These are phyloP conservation scores for Strigamia maritima DNA, from an alignment of 2,888 invertebrate species.

Conservation along the genomic window DNA sequence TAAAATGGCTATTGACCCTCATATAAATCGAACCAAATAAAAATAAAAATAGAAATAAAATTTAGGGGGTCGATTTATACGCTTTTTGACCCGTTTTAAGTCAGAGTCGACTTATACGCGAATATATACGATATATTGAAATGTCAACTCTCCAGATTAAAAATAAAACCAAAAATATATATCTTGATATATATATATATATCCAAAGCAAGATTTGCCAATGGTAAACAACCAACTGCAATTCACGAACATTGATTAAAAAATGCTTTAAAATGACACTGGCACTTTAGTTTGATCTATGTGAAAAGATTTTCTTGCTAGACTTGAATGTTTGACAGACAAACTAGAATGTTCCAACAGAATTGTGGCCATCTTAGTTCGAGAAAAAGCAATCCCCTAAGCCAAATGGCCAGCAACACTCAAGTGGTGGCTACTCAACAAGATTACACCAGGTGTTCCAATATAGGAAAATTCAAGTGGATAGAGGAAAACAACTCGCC, in stretches of 20 bases:
- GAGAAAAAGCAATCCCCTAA: slow-evolving; percentile 19
- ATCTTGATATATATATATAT: neutral
- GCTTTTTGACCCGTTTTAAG: too few species aligned
- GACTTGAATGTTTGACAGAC: slow-evolving; percentile 21
- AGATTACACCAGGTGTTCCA: slow-evolving; percentile 31
- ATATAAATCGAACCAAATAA: too few species aligned
- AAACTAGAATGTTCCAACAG: neutral
- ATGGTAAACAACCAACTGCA: neutral
- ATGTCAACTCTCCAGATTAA: neutral
- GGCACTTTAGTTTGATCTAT: neutral
- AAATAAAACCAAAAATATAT: neutral
- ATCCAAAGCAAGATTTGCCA: neutral
- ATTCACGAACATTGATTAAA: neutral
- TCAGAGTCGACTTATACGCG: too few species aligned
- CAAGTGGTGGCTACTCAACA: slow-evolving; percentile 32
- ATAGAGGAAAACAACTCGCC: neutral
- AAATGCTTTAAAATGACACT: neutral
- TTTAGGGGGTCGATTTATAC: too few species aligned
- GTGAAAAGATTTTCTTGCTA: neutral
- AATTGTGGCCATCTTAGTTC: slow-evolving; percentile 16
- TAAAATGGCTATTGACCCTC: too few species aligned
- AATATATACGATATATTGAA: too few species aligned
- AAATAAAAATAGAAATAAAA: too few species aligned
- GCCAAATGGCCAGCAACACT: slow-evolving; percentile 33
- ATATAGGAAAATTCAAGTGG: slow-evolving; percentile 26